A percentile compares a stretch with the other conserved stretches of the same genome.
Evolutionary conservation across 2,888 invertebrate species (phyloP).

Genomic region (Pasiphila rectangulata): DNA sequence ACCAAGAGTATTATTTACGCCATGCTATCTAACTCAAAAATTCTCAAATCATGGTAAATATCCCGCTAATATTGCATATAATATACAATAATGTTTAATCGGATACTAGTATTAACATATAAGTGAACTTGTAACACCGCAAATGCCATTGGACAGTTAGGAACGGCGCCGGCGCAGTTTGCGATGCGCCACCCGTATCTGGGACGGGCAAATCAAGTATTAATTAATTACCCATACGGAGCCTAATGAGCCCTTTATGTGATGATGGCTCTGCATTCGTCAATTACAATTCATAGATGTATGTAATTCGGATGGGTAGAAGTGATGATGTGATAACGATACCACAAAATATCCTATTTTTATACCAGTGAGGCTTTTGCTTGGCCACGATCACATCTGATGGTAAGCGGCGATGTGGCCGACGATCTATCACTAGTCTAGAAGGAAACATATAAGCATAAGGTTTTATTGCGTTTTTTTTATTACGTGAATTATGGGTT

Average conservation of each 20-base stretch:
- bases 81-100: constrained; percentile 22
- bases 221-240: constrained; percentile 71
- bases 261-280: constrained; percentile 37
- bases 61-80: constrained; percentile 5
- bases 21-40: no score
- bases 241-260: constrained; percentile 60
- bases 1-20: no score
- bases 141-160: constrained; percentile 75
- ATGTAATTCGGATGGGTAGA: constrained; percentile 10
- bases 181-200: constrained; percentile 72
- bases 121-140: constrained; percentile 47
- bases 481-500: no score
- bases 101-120: constrained; percentile 29
- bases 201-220: constrained; percentile 72
- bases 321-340: not conserved
- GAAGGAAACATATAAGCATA: no score
- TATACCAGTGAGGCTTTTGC: no score
- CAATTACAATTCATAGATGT: constrained; percentile 28
- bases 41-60: no score
- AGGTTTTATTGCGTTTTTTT: no score
- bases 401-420: no score
- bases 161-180: constrained; percentile 69
- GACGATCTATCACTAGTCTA: no score
- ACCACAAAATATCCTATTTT: not conserved
- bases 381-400: no score